These are phyloP conservation scores for Platynereis dumerilii DNA, from an alignment of 2,888 invertebrate genomes.

Conservation along the genomic window DNA sequence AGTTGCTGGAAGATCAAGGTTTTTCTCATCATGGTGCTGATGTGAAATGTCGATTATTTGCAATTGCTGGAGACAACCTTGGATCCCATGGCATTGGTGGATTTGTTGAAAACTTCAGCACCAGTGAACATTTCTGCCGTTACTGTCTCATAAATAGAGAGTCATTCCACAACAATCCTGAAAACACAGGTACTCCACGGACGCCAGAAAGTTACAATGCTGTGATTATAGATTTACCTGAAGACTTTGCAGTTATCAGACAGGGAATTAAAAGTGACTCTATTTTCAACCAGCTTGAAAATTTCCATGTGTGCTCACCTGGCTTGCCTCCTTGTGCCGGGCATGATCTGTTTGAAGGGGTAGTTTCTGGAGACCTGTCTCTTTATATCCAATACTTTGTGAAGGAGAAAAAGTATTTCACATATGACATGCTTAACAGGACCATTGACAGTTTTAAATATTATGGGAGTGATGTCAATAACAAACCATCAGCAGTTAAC, in stretches of 20 bases:
- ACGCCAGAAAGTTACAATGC: not conserved
- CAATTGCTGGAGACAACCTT: not conserved
- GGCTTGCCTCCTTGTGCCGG: not conserved
- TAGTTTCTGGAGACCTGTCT: not conserved
- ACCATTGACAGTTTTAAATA: not conserved
- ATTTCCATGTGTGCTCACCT: not conserved
- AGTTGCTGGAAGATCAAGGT: not conserved
- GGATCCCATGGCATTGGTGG: not conserved
- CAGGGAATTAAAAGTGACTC: not conserved
- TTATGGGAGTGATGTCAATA: not conserved
- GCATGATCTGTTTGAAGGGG: constrained; percentile 2
- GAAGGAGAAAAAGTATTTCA: not conserved
- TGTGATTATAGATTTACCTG: not conserved
- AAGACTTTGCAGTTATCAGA: not conserved
- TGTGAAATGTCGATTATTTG: not conserved
- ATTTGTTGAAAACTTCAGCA: not conserved
- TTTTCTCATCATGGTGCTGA: not conserved
- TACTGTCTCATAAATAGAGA: not conserved
- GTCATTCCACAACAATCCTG: not conserved
- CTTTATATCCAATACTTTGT: not conserved
- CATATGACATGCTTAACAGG: not conserved
- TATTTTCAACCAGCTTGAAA: not conserved
- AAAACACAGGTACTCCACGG: not conserved
- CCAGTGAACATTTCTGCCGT: not conserved
- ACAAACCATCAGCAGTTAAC: not conserved